phyloP scores from a whole-genome alignment of 2,888 invertebrate genomes.

The Cheilosia vernalis region DNA sequence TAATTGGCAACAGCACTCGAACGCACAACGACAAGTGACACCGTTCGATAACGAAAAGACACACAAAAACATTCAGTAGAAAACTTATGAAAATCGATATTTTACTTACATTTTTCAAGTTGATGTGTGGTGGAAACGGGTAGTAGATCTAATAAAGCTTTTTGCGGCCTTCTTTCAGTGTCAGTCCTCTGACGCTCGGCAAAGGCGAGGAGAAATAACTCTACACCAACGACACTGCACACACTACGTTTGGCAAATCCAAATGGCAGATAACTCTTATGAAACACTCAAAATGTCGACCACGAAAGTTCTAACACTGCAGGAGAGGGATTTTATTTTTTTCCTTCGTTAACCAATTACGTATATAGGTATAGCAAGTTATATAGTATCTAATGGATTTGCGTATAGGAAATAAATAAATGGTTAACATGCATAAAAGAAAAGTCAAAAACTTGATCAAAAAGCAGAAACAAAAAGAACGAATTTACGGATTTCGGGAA shows the following conservation, averaged over 20 bases:
- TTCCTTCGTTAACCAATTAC: constrained; percentile 6
- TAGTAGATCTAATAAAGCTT: constrained; percentile 62
- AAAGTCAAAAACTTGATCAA: constrained; percentile 1
- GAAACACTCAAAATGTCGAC: constrained; percentile 73
- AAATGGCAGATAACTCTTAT: constrained; percentile 67
- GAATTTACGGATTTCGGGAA: neutral
- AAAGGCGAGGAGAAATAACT: constrained; percentile 54
- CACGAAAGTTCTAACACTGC: constrained; percentile 63
- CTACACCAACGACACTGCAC: constrained; percentile 71
- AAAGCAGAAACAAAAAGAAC: constrained; percentile 1
- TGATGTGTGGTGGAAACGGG: constrained; percentile 67
- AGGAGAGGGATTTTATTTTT: constrained; percentile 44
- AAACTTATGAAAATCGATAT: constrained; percentile 73
- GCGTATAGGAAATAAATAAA: constrained; percentile 9
- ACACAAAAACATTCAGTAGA: constrained; percentile 71
- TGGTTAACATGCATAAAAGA: constrained; percentile 20
- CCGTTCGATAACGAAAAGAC: constrained; percentile 32
- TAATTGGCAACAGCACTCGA: neutral
- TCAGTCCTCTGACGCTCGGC: constrained; percentile 61
- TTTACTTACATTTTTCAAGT: constrained; percentile 75
- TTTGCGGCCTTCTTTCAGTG: constrained; percentile 66
- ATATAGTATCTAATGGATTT: constrained; percentile 15
- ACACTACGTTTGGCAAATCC: constrained; percentile 52
- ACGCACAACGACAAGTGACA: constrained; percentile 33
- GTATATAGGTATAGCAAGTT: constrained; percentile 7